These are phyloP conservation scores for Anoplophora glabripennis DNA, from an alignment of 1,140 invertebrate species.

Conservation along the genomic window DNA sequence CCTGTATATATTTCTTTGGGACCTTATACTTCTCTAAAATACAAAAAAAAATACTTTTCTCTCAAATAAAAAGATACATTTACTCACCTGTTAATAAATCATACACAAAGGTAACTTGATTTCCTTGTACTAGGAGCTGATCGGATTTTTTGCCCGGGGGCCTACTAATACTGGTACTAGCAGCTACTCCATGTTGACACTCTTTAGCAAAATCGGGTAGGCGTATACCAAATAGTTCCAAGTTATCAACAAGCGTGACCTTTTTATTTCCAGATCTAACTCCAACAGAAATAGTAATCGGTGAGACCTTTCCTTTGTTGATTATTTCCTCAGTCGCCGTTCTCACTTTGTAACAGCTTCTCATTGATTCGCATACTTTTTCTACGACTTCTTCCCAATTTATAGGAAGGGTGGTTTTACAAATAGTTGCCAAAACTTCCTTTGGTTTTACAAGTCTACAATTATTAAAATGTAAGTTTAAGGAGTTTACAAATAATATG, in stretches of 20 bases:
- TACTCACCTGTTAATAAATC: conserved; percentile 66
- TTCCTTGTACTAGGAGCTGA: conserved; percentile 86
- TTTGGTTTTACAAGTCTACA: conserved; percentile 56
- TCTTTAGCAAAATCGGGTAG: conserved; percentile 74
- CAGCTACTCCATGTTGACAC: conserved; percentile 80
- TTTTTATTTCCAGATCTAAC: conserved; percentile 87
- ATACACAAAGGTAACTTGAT: conserved; percentile 78
- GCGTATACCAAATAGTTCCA: conserved; percentile 81
- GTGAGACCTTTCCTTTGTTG: conserved; percentile 72
- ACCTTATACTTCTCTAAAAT: conserved; percentile 62
- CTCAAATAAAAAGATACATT: background rate
- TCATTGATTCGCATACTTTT: conserved; percentile 70
- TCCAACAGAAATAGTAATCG: conserved; percentile 74
- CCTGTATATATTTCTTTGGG: conserved; percentile 62
- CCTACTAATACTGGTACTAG: conserved; percentile 78
- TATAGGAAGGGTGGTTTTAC: conserved; percentile 51
- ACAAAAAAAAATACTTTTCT: conserved; percentile 15
- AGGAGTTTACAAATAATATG: background rate
- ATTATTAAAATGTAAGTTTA: conserved; percentile 18
- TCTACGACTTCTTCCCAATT: conserved; percentile 73
- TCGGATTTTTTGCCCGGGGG: conserved; percentile 70
- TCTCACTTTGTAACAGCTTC: conserved; percentile 68
- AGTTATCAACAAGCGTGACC: conserved; percentile 84
- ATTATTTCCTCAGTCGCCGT: conserved; percentile 59
- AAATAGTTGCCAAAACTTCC: conserved; percentile 42